Evolutionary conservation across 1,140 invertebrate species (phyloP), one percentile per base, ranked within the genome.

Genomic region (Saccostrea echinata): DNA sequence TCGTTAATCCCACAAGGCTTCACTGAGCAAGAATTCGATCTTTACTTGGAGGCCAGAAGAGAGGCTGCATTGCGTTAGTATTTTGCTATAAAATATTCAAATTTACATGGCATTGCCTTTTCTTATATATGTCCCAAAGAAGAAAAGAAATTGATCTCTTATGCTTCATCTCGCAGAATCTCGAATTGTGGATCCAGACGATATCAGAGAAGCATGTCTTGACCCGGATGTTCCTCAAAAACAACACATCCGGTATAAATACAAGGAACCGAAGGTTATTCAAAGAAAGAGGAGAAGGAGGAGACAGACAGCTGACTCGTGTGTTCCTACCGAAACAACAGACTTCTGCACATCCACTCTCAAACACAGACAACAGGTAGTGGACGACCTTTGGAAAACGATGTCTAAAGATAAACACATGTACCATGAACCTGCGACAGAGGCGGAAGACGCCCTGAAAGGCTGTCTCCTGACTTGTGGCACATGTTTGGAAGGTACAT

Each of bases 171-270:
- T 55, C 85, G 21, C 55, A 90, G 91, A 90, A 51, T 81, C 76
- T 6, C 64, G 91, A 30, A 84, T 92, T 16, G 85, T 92, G 11
- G 90, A 91, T 83, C 91, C 91, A n/a, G 91, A 92, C 82, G 61
- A 90, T 76, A 61, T 89, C 0, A 76, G 55, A 11, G 88, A 89
- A 55, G 90, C 90, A 13, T 90, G 88, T 18, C 27, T 30, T 21
- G 53, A 85, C 1, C 88, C 91, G n/a, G 84, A 89, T 30, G 86
- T 87, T 24, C 89, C 90, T 0, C 27, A 24, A 8, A 88, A 64
- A 33, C 91, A 92, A 68, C 88, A 86, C 8, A 12, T 82, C 12
- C 13, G n/a, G 16, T 92, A 90, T 83, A 52, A 76, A 12, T 88
- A 90, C 84, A 24, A n/a, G 30, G 84, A 84, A 68, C 85, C 91